phyloP scores from a whole-genome alignment of 2,888 invertebrate species.

The Carpatolechia fugitivella region DNA sequence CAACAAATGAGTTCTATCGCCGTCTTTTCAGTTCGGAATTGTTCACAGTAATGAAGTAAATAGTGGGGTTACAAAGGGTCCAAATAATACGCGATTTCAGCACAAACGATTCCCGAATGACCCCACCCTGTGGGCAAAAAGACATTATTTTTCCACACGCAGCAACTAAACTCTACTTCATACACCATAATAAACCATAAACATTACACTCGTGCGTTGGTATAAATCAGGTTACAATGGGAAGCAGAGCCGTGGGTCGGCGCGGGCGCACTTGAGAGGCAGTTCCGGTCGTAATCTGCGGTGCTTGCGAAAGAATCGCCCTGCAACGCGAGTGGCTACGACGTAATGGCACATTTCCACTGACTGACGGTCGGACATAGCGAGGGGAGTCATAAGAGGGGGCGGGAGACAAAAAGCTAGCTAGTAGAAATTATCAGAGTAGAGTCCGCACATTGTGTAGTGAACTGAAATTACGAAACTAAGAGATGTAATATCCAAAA shows the following conservation, averaged over 20 bases:
- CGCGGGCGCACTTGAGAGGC: slow-evolving; percentile 54
- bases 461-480: too few species aligned
- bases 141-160: not conserved
- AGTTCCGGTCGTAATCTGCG: slow-evolving; percentile 59
- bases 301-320: slow-evolving; percentile 66
- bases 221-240: slow-evolving; percentile 5
- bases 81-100: too few species aligned
- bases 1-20: too few species aligned
- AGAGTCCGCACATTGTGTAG: too few species aligned
- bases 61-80: too few species aligned
- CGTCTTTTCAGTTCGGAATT: too few species aligned
- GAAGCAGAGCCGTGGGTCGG: slow-evolving; percentile 33
- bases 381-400: slow-evolving; percentile 22
- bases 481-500: too few species aligned
- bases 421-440: too few species aligned
- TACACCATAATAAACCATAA: not conserved
- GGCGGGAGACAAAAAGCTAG: not conserved
- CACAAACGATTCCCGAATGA: too few species aligned
- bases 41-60: too few species aligned
- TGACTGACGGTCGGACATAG: slow-evolving; percentile 63
- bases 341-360: slow-evolving; percentile 72
- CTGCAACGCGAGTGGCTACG: slow-evolving; percentile 64
- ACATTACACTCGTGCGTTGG: not conserved
- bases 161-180: not conserved
- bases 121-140: too few species aligned